These are phyloP conservation scores for Apteryx mantelli DNA, from an alignment of 2,113 vertebrate genomes.

Conservation along the genomic window DNA sequence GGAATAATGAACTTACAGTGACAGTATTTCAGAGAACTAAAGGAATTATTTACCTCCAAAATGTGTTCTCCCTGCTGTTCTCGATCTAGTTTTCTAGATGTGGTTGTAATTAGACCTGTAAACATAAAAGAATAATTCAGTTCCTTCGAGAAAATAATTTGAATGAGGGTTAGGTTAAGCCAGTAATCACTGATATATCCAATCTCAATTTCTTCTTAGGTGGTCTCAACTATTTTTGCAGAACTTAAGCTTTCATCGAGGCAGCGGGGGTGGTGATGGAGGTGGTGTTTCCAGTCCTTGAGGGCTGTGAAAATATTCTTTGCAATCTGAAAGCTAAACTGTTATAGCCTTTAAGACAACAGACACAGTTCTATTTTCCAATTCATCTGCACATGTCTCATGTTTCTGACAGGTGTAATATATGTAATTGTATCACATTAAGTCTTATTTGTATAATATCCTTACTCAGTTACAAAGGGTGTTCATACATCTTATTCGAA, in stretches of 20 bases:
- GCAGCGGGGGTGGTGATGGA: neutral
- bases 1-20: neutral
- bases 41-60: slow-evolving; percentile 86
- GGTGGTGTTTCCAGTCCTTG: neutral
- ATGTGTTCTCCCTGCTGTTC: slow-evolving; percentile 96
- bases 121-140: slow-evolving; percentile 37
- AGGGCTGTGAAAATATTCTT: neutral
- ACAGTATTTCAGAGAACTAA: neutral
- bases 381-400: neutral
- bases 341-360: neutral
- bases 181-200: neutral
- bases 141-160: neutral
- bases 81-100: slow-evolving; percentile 92
- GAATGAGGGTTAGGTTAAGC: neutral
- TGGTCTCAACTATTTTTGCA: neutral
- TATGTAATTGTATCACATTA: neutral
- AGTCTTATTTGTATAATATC: neutral
- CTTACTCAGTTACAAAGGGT: neutral
- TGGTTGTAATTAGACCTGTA: slow-evolving; percentile 93
- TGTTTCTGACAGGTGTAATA: neutral
- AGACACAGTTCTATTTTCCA: neutral
- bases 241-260: neutral
- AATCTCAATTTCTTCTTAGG: neutral
- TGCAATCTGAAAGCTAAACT: neutral
- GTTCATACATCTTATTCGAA: neutral